A percentile compares a stretch with the other conserved stretches of the same genome.
Evolutionary conservation across 2,888 invertebrate genomes (phyloP).

Genomic region (Dasysyrphus tricinctus): DNA sequence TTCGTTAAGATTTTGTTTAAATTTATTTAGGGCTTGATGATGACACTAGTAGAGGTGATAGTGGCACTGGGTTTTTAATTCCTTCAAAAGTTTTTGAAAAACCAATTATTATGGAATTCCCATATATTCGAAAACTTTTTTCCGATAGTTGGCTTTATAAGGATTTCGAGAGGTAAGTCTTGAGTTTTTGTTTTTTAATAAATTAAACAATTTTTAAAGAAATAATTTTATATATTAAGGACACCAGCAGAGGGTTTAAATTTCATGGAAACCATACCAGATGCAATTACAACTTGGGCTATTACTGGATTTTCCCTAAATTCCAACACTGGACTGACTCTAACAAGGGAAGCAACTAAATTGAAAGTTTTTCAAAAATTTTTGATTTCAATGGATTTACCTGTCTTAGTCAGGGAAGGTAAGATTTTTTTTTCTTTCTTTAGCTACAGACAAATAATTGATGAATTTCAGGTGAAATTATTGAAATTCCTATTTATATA

Average conservation of each 20-base stretch:
- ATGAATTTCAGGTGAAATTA: conserved; percentile 84
- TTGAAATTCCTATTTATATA: conserved; percentile 89
- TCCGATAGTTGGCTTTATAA: conserved; percentile 89
- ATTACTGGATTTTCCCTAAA: conserved; percentile 92
- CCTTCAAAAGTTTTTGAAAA: not conserved
- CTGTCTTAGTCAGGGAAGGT: conserved; percentile 89
- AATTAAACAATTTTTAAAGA: not conserved
- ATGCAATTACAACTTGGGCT: conserved; percentile 91
- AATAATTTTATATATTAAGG: conserved; percentile 19
- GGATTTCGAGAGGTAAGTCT: conserved; percentile 78
- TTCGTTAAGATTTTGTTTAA: no score
- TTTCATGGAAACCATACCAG: conserved; percentile 87
- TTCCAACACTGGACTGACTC: conserved; percentile 89
- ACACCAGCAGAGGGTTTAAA: conserved; percentile 78
- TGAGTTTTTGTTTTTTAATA: not conserved
- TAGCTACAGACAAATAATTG: not conserved
- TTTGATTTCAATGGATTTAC: conserved; percentile 89
- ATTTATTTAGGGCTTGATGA: not conserved
- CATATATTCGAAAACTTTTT: conserved; percentile 85
- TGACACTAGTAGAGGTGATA: not conserved
- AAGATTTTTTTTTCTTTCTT: not conserved
- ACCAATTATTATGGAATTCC: conserved; percentile 22
- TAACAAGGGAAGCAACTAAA: conserved; percentile 85
- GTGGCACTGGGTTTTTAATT: not conserved
- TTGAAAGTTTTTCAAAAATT: conserved; percentile 90